Base-by-base conservation (phyloP, 2,888 invertebrate species). In the Drosophila atripex region DNA sequence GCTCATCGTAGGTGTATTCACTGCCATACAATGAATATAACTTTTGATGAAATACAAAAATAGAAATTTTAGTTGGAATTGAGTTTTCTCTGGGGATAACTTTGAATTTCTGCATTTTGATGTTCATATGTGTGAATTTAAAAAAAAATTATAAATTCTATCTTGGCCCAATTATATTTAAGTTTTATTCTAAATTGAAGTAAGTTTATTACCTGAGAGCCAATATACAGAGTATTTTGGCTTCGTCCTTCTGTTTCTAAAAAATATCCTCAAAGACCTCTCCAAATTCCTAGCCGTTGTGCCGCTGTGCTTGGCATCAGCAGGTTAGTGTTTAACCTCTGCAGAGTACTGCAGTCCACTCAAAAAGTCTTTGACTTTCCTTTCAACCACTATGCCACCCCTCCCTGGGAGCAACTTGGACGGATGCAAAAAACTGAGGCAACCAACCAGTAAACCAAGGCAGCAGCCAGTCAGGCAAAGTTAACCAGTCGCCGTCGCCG, bases 281-380 rank as follows among this genome's bases (percentile, higher is more conserved):
- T 49, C 41, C 9, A 56, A 69, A 65, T 66, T 66, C 60, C 66
- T 60, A 76, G 70, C 73, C 63, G 54, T 69, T 69, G 61, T 63
- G 47, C 43, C 68, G 51, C 53, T 58, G 71, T 73, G 65, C 61
- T 76, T 76, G 69, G 56, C 71, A 61, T 60, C 86, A 76, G 70
- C 74, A 72, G 76, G 69, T 84, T 78, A 71, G 71, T 85, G 82
- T 85, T 85, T 78, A 80, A 83, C 82, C 82, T 78, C 87, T 73
- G 86, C 84, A 86, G 75, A 85, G 80, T 75, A 75, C 79, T 77
- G 80, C 80, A 80, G 83, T 66, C 80, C 88, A 83, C 88, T 88
- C 75, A 75, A 85, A 76, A 82, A 88, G 77, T 79, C 83, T 88
- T 88, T 88, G 88, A 88, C 88, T 78, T 78, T 75, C 65, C 70